Percentiles rank a stretch among this genome's conserved stretches.
Evolutionary conservation across 2,888 invertebrate species (phyloP).

Genomic region (Dyspetes luteomarginatus): DNA sequence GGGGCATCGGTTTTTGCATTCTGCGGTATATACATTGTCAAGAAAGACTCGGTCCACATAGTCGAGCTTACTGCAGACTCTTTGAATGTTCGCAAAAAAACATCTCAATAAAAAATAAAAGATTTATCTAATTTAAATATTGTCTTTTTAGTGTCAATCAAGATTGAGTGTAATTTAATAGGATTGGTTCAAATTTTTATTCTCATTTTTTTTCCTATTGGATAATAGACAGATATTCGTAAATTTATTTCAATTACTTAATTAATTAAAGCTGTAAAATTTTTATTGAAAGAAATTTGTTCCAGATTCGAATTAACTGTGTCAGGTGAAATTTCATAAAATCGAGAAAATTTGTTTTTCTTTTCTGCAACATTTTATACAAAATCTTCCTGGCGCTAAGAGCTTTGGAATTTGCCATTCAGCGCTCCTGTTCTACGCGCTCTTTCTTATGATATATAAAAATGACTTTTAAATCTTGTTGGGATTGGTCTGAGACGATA

Average conservation of each 20-base stretch:
- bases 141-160: neutral
- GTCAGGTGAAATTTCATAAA: no score
- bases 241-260: neutral
- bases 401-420: slow-evolving; percentile 8
- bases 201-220: neutral
- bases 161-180: neutral
- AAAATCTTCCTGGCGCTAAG: slow-evolving; percentile 4
- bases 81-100: neutral
- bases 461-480: slow-evolving; percentile 37
- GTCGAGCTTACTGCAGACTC: neutral
- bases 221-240: neutral
- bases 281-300: no score
- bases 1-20: slow-evolving; percentile 30
- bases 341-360: neutral
- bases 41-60: neutral
- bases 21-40: slow-evolving; percentile 34
- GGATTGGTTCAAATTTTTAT: neutral
- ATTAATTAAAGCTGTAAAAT: no score
- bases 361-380: slow-evolving; percentile 17
- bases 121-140: neutral
- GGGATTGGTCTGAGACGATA: slow-evolving; percentile 21
- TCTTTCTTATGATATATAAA: slow-evolving; percentile 22
- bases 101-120: neutral
- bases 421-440: slow-evolving; percentile 45
- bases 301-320: no score